Evolutionary conservation across 2,888 invertebrate species (phyloP), one percentile per base, ranked within the genome.

Genomic region (Nymphalis polychloros): DNA sequence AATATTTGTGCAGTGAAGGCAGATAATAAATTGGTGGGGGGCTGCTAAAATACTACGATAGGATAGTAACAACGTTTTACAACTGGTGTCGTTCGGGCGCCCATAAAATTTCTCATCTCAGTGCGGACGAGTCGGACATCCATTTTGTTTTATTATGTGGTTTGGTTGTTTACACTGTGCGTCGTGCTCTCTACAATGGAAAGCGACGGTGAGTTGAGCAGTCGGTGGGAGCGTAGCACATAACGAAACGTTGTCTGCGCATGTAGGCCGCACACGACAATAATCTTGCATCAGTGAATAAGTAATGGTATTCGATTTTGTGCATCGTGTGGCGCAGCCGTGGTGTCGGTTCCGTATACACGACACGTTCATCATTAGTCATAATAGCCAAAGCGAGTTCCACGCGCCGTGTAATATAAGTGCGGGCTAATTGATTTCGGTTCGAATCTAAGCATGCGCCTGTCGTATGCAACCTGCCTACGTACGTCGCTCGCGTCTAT

Each of bases 41-140:
- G 90, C 88, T 88, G 86, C 86, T 89, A 86, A 89, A 92, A 92
- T 93, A 93, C 93, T 93, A 93, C 93, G 88, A 84, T 84, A 90
- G 87, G 88, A 91, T 92, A 92, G 92, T 91, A 92, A 90, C 88
- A 88, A 87, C 89, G 87, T 90, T 92, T 91, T 93, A 93, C 92
- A 86, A 93, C 90, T 91, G 81, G 81, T 82, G 82, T 64, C 64
- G 59, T 79, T 79, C 78, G 76, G 76, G 84, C 83, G 88, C 83
- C 85, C 84, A 88, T 89, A 90, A 89, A 90, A 87, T 85, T 84
- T 86, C 83, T 87, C 88, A 88, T 89, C 87, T 89, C 85, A 79
- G 83, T 82, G 86, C 87, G 86, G 85, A 81, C 87, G 84, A 87
- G 82, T 82, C 81, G 82, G 85, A 87, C 92, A 88, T 90, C 92